Evolutionary conservation across 2,888 invertebrate genomes (phyloP), one percentile per base, ranked within the genome.

Genomic region (Acanthosepion pharaonis): DNA sequence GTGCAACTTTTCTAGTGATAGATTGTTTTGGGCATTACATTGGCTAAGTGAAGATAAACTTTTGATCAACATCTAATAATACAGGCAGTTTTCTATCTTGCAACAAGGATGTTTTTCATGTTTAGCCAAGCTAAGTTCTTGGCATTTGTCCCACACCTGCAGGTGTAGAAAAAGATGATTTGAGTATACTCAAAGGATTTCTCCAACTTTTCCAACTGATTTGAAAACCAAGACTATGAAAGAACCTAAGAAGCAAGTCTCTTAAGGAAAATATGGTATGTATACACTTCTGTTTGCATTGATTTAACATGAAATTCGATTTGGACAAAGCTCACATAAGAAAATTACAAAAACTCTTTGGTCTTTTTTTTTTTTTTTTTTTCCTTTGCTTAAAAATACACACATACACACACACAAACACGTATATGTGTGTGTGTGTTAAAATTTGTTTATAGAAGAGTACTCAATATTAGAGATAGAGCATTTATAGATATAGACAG

Each of bases 121-220:
- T 91, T 91, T 91, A 4, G 28, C 49, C 48, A 94, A 55, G 53
- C 49, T 94, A 94, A 33, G n/a, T n/a, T 94, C 18, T 94, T 53
- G 94, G 51, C 94, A 94, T 59, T n/a, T 93, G 49, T 93, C 55
- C 42, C 15, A n/a, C 33, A 78, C 78, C 11, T 78, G 78, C 78
- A 78, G n/a, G 78, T n/a, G 78, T n/a, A n/a, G 11, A 78, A 78
- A 78, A 78, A 11, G 78, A 33, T 78, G 78, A n/a, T 78, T 78
- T 78, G n/a, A 33, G 15, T 78, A 3, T n/a, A 78, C 78, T 78
- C 78, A 78, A 78, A 78, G 78, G 78, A 78, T n/a, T 33, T n/a
- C 78, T 78, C 9, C 78, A 78, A 11, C 78, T 78, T 78, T 78
- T 33, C 78, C n/a, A 33, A 59, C 59, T 59, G 59, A 59, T 33